Evolutionary conservation across 2,113 vertebrate species (phyloP).

Genomic region (Mesocricetus auratus): DNA sequence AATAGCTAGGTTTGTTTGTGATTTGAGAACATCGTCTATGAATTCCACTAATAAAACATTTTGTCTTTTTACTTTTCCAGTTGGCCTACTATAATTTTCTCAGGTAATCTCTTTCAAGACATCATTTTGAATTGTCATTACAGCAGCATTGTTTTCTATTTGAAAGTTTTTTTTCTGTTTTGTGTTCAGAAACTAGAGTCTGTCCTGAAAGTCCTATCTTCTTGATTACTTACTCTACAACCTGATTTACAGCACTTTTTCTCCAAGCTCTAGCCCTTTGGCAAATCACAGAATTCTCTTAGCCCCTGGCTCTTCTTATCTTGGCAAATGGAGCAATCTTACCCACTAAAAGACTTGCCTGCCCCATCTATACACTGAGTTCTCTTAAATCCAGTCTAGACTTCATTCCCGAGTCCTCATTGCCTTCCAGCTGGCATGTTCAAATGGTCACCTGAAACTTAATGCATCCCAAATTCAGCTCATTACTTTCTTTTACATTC

Average conservation of each 20-base stretch:
- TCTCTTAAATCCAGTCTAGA: background rate
- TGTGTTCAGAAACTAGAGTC: background rate
- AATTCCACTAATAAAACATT: background rate
- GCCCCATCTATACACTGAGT: background rate
- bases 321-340: background rate
- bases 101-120: background rate
- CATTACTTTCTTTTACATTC: background rate
- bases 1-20: background rate
- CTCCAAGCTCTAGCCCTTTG: background rate
- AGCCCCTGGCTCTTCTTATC: background rate
- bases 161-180: background rate
- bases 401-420: background rate
- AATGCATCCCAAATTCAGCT: background rate
- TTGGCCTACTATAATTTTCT: background rate
- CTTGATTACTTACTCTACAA: accelerated
- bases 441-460: background rate
- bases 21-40: conserved; percentile 22
- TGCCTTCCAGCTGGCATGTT: background rate
- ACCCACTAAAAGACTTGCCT: background rate
- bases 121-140: background rate
- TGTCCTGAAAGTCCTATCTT: background rate
- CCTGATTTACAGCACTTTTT: background rate
- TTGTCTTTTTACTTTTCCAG: background rate
- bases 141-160: background rate
- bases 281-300: background rate